Conservation (phyloP, 2,888 invertebrate species). For the Lydus trimaculatus region DNA sequence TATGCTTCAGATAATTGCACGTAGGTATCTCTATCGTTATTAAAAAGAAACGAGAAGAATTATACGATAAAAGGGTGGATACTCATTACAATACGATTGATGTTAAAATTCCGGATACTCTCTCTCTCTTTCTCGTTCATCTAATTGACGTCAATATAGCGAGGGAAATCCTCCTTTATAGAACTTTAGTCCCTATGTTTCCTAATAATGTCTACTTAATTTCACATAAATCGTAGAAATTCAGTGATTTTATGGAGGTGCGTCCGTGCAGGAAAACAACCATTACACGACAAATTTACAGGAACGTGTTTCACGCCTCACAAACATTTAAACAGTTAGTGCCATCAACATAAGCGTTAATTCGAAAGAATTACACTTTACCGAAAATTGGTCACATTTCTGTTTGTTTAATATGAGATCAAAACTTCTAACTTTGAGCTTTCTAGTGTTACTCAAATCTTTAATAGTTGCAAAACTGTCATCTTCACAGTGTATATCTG, state of each 20-base stretch:
- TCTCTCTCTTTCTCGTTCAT: too few species aligned
- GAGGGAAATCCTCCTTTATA: neutral
- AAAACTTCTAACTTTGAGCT: too few species aligned
- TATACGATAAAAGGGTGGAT: neutral
- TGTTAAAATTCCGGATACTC: constrained; percentile 7
- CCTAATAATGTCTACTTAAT: constrained; percentile 24
- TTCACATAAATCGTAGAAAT: constrained; percentile 29
- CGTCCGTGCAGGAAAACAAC: constrained; percentile 12
- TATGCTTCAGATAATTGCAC: neutral
- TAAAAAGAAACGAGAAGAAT: neutral
- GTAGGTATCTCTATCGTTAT: neutral
- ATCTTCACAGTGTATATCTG: too few species aligned
- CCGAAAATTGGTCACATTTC: neutral
- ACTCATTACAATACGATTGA: constrained; percentile 2
- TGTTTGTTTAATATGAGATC: too few species aligned
- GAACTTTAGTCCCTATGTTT: neutral
- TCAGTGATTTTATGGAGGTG: constrained; percentile 21
- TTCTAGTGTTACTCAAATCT: neutral
- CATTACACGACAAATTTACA: constrained; percentile 17
- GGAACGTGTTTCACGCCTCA: constrained; percentile 1
- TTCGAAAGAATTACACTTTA: neutral
- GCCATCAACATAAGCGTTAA: neutral
- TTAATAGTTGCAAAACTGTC: neutral
- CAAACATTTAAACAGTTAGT: neutral
- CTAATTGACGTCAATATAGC: neutral